Conservation (phyloP, 1,140 invertebrate species). For the Onthophagus taurus region DNA sequence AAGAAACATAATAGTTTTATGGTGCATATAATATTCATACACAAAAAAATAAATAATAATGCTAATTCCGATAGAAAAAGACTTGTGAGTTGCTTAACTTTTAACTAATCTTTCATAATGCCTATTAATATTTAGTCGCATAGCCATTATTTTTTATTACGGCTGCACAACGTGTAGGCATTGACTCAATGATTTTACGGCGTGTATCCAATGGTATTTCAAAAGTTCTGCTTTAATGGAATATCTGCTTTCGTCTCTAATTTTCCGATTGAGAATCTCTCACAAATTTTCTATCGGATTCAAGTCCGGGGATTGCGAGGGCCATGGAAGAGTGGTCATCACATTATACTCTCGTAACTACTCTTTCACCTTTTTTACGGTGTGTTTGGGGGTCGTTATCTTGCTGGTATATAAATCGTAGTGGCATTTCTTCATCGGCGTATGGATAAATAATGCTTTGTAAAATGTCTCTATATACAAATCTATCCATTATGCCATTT, state of each 20-base stretch:
- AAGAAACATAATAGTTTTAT: neutral
- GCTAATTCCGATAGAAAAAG: neutral
- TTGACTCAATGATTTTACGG: neutral
- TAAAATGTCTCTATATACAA: slow-evolving; percentile 13
- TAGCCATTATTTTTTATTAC: neutral
- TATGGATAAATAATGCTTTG: slow-evolving; percentile 12
- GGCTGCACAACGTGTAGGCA: neutral
- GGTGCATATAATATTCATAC: slow-evolving; percentile 1
- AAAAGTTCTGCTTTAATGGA: neutral
- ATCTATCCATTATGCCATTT: slow-evolving; percentile 10
- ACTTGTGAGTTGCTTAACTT: neutral
- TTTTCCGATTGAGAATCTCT: neutral
- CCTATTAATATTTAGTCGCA: slow-evolving; percentile 1
- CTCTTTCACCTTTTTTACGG: too few relatives aligned
- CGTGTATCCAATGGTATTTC: neutral
- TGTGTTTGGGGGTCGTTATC: slow-evolving; percentile 15
- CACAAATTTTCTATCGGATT: slow-evolving; percentile 5
- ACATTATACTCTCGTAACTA: neutral
- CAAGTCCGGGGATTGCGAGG: neutral
- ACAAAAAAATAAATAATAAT: neutral
- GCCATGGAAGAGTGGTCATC: neutral
- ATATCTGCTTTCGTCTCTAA: slow-evolving; percentile 3
- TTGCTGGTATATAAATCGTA: neutral
- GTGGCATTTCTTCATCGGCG: slow-evolving; percentile 23
- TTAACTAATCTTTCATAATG: neutral